Evolutionary conservation across 2,797 vertebrate species (phyloP), one percentile per base, ranked within the genome.

Genomic region (Apogon hyalosoma): DNA sequence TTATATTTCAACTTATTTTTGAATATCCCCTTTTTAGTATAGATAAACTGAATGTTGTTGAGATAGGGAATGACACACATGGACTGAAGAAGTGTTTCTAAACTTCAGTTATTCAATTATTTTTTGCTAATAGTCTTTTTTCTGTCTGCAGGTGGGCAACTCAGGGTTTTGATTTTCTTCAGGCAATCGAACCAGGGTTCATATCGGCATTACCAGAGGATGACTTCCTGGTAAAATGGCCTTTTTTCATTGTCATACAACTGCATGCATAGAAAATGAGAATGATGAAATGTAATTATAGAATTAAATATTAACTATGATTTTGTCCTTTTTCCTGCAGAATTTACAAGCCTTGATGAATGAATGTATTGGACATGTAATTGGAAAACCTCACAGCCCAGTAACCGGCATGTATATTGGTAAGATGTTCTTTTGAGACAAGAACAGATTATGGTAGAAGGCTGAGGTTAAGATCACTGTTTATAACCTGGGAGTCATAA

Each of bases 81-180:
- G 33, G 33, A 36, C 33, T 36, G 33, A 36, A 36, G 33, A 36
- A 8, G 33, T 36, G 33, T 36, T 36, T 36, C 24, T 36, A 36
- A 36, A 36, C 7, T 10, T 36, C 7, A 36, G 33, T 10, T 36
- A 9, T 36, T 36, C 33, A 0, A 3, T 36, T 36, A 31, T 36
- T 8, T 36, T 8, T 21, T 50, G 1, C n/a, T n/a, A n/a, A 64
- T 39, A 6, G 24, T 28, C 24, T 11, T 2, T 15, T 75, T 61
- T 75, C 11, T 2, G 11, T 82, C 53, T 59, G n/a, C 87, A 99
- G 98, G 85, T 99, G 98, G 98, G 98, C 98, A 46, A 99, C 97
- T 70, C 97, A 99, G 91, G 98, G 98, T 59, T 99, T 99, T 90
- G 98, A 99, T 90, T 99, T 99, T 83, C 96, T 99, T 64, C 98